These are phyloP conservation scores for Phodopus roborovskii DNA, from an alignment of 2,113 vertebrate genomes.

Conservation along the genomic window DNA sequence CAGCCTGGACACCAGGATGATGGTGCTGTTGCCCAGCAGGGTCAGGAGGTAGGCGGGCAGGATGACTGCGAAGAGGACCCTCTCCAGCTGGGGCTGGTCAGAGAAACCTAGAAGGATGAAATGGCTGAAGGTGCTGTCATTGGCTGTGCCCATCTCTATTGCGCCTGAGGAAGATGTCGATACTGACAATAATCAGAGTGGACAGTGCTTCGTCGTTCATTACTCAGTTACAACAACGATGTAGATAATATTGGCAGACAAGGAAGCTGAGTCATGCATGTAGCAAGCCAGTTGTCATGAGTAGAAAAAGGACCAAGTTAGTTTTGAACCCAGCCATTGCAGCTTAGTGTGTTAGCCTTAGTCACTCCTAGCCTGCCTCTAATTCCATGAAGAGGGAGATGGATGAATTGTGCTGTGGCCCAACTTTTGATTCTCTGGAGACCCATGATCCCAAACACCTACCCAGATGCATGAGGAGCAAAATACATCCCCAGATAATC, in stretches of 20 bases:
- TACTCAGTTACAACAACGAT: not conserved
- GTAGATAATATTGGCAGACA: not conserved
- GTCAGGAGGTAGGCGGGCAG: conserved; percentile 63
- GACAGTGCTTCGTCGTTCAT: not conserved
- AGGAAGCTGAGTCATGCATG: not conserved
- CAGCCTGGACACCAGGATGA: conserved; percentile 56
- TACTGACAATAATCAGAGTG: not conserved
- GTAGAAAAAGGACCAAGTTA: not conserved
- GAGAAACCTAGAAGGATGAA: conserved; percentile 72
- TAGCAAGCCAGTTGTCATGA: not conserved
- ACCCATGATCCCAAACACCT: not conserved
- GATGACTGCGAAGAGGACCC: conserved; percentile 63
- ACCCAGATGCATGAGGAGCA: not conserved
- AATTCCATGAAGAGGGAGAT: not conserved
- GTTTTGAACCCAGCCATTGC: not conserved
- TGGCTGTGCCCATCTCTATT: conserved; percentile 22
- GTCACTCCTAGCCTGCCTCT: not conserved
- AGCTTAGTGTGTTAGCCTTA: too few species aligned
- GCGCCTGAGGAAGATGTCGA: not conserved
- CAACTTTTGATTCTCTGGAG: not conserved
- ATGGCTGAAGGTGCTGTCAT: not conserved
- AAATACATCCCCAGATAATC: not conserved
- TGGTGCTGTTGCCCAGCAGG: conserved; percentile 55
- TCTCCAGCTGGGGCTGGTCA: conserved; percentile 42
- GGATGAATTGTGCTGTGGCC: not conserved